Conservation (phyloP, 2,888 invertebrate species). For the Drosophila peninsularis region DNA sequence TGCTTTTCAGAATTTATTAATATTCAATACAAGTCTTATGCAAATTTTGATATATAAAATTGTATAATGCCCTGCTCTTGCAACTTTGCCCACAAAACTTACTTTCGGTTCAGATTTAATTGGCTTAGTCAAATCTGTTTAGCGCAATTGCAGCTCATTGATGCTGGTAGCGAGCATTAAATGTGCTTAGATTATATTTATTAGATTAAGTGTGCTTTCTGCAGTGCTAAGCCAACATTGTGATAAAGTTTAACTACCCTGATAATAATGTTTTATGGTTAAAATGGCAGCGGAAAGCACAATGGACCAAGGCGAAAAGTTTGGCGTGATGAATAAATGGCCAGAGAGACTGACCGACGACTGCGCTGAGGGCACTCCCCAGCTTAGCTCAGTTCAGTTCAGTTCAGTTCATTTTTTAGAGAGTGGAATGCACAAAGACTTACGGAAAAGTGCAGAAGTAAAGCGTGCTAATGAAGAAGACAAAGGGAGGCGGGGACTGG, state of each 20-base stretch:
- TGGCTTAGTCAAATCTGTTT: not conserved
- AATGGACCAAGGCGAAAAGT: slow-evolving; percentile 43
- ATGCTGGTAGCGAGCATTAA: not conserved
- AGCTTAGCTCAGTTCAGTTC: not conserved
- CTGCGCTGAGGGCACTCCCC: slow-evolving; percentile 19
- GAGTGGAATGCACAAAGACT: slow-evolving; percentile 37
- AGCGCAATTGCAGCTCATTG: not conserved
- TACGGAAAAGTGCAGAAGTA: slow-evolving; percentile 42
- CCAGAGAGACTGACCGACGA: slow-evolving; percentile 17
- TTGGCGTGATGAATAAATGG: slow-evolving; percentile 47
- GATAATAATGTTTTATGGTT: slow-evolving; percentile 14
- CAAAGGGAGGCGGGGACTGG: slow-evolving; percentile 35
- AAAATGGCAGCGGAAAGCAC: slow-evolving; percentile 23
- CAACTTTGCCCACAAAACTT: not conserved
- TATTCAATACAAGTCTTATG: no score
- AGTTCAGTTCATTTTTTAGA: not conserved
- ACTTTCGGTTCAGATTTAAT: not conserved
- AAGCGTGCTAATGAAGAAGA: slow-evolving; percentile 54
- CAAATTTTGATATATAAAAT: not conserved
- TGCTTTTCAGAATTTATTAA: no score
- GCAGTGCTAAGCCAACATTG: slow-evolving; percentile 17
- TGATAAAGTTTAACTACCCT: slow-evolving; percentile 34
- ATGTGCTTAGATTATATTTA: slow-evolving; percentile 8
- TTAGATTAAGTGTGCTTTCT: slow-evolving; percentile 2
- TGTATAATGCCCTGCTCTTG: not conserved